A percentile compares a stretch with the other conserved stretches of the same genome.
Evolutionary conservation across 2,888 invertebrate genomes (phyloP).

Genomic region (Steinernema hermaphroditum): DNA sequence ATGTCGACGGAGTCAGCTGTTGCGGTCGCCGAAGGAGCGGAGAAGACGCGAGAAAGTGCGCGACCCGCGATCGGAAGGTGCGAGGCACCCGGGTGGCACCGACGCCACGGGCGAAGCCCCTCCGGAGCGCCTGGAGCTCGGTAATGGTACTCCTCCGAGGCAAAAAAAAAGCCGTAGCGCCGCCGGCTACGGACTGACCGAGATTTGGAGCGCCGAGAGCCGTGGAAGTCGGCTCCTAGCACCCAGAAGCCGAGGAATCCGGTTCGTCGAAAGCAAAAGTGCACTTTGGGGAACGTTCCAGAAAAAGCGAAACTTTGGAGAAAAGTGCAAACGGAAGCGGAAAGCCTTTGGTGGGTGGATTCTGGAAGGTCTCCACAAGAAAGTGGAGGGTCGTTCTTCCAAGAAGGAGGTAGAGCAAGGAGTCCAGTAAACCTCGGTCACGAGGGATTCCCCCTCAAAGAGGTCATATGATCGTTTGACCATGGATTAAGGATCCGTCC

Average conservation of each 20-base stretch:
- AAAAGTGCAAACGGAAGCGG: neutral
- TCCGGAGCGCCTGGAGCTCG: no score
- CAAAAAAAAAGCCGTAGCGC: slow-evolving; percentile 14
- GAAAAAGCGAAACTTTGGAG: neutral
- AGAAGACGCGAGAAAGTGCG: slow-evolving; percentile 31
- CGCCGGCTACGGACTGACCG: slow-evolving; percentile 3
- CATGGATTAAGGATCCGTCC: no score
- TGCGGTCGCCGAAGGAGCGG: slow-evolving; percentile 15
- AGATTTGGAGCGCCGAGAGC: slow-evolving; percentile 23
- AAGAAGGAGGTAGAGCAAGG: neutral
- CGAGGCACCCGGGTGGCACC: slow-evolving; percentile 19
- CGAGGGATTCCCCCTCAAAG: no score
- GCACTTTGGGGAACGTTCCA: neutral
- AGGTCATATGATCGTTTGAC: no score
- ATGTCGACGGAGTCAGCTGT: slow-evolving; percentile 24
- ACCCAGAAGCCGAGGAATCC: slow-evolving; percentile 25
- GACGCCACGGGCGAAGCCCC: slow-evolving; percentile 27
- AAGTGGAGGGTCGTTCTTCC: neutral
- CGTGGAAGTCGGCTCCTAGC: slow-evolving; percentile 28
- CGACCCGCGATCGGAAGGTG: slow-evolving; percentile 24
- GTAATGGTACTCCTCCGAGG: slow-evolving; percentile 23
- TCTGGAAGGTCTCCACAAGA: neutral
- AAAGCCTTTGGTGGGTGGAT: neutral
- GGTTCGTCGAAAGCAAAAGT: slow-evolving; percentile 2
- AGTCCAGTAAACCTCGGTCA: no score